Percentiles rank a stretch among this genome's conserved stretches.
Evolutionary conservation across 2,113 vertebrate genomes (phyloP).

Genomic region (Garra rufa): DNA sequence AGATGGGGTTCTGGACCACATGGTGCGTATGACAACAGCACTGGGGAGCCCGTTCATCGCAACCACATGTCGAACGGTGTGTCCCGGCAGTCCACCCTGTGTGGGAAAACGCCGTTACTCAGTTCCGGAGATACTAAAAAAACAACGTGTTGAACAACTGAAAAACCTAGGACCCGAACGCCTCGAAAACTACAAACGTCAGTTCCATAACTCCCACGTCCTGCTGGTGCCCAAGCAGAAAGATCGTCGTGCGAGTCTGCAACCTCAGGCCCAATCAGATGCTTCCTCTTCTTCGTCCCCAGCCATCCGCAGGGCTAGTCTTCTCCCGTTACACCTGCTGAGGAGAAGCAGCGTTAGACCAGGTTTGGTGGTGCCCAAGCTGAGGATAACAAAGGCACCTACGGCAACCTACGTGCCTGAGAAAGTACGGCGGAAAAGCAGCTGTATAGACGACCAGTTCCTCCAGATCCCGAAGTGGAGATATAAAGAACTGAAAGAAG

Average conservation of each 20-base stretch:
- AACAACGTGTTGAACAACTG: slow-evolving; percentile 72
- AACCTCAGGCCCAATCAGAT: slow-evolving; percentile 59
- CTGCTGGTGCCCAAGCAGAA: slow-evolving; percentile 71
- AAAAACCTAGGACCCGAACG: slow-evolving; percentile 70
- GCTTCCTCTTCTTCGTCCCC: slow-evolving; percentile 42
- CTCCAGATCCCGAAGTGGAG: slow-evolving; percentile 94
- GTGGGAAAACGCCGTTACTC: slow-evolving; percentile 86
- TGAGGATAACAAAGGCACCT: slow-evolving; percentile 89
- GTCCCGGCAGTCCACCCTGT: slow-evolving; percentile 84
- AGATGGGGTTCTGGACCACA: slow-evolving; percentile 88
- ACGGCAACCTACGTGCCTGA: slow-evolving; percentile 83
- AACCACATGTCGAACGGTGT: slow-evolving; percentile 84
- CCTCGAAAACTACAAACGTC: slow-evolving; percentile 69
- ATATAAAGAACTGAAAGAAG: slow-evolving; percentile 95
- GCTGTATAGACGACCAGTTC: slow-evolving; percentile 74
- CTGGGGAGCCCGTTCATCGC: slow-evolving; percentile 87
- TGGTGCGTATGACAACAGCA: slow-evolving; percentile 90
- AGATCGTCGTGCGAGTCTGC: slow-evolving; percentile 80
- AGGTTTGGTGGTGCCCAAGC: slow-evolving; percentile 84
- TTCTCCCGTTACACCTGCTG: slow-evolving; percentile 82
- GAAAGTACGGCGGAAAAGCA: slow-evolving; percentile 74
- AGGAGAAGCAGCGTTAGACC: slow-evolving; percentile 89
- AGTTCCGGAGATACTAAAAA: slow-evolving; percentile 87
- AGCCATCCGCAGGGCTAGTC: slow-evolving; percentile 80
- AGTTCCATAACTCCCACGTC: slow-evolving; percentile 80